These are phyloP conservation scores for Coleophora flavipennella DNA, from an alignment of 2,888 invertebrate species.

Conservation along the genomic window DNA sequence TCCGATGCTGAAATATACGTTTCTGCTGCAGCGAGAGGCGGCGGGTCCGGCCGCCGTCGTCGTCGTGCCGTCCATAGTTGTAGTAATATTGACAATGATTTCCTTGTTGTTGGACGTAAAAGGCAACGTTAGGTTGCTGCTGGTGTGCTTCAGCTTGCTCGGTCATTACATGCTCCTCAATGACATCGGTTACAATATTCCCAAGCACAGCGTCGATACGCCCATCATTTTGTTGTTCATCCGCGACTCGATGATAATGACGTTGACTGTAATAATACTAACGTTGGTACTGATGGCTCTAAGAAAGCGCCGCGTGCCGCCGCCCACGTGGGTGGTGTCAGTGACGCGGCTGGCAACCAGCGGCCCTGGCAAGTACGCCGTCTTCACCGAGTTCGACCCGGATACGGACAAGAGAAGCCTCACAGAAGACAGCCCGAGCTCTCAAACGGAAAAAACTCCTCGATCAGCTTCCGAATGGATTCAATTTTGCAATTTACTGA, in stretches of 20 bases:
- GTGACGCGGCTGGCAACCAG: constrained; percentile 37
- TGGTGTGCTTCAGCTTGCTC: constrained; percentile 74
- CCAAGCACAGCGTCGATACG: constrained; percentile 71
- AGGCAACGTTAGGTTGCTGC: constrained; percentile 66
- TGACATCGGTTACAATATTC: constrained; percentile 73
- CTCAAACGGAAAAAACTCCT: constrained; percentile 19
- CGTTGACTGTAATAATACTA: constrained; percentile 40
- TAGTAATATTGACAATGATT: constrained; percentile 71
- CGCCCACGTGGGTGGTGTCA: constrained; percentile 44
- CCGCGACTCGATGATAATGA: constrained; percentile 58
- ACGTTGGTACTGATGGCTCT: constrained; percentile 50
- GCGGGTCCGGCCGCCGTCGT: constrained; percentile 70
- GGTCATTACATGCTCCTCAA: constrained; percentile 74
- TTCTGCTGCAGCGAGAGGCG: constrained; percentile 72
- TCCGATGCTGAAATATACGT: constrained; percentile 71
- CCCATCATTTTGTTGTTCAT: constrained; percentile 69
- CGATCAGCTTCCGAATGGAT: constrained; percentile 46
- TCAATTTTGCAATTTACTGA: constrained; percentile 48
- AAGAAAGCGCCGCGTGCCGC: constrained; percentile 32
- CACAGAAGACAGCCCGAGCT: constrained; percentile 27
- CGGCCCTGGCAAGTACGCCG: constrained; percentile 52
- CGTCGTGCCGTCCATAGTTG: constrained; percentile 68
- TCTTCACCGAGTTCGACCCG: constrained; percentile 60
- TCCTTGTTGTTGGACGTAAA: constrained; percentile 72
- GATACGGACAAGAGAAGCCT: constrained; percentile 32